A percentile compares a stretch with the other conserved stretches of the same genome.
Conservation (phyloP, 2,113 vertebrate species). For the Murina feae region DNA sequence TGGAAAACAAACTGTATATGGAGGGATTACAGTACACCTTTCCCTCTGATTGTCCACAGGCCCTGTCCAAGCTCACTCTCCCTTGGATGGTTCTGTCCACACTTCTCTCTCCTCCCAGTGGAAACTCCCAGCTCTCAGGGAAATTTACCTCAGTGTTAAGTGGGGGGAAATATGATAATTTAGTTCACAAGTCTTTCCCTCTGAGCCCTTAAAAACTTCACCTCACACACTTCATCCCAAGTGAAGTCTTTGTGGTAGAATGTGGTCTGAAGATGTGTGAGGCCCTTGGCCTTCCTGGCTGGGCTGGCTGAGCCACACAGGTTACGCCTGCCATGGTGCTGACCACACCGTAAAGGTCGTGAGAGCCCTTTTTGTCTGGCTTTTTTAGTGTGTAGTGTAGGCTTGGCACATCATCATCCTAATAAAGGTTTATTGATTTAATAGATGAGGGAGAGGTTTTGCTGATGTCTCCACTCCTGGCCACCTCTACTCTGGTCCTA, state of each 20-base stretch:
- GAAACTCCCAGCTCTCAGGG: neutral
- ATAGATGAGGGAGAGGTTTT: neutral
- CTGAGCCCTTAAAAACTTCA: constrained; percentile 19
- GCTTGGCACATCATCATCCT: neutral
- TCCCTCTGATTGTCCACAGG: neutral
- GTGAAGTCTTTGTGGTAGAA: neutral
- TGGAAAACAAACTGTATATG: neutral
- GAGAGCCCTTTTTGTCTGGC: neutral
- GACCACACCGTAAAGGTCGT: neutral
- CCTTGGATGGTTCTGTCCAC: neutral
- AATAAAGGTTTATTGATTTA: neutral
- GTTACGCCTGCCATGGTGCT: neutral
- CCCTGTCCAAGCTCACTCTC: neutral
- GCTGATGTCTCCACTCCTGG: neutral
- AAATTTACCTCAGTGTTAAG: neutral
- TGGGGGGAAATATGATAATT: neutral
- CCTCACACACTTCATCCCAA: neutral
- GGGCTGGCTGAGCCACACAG: neutral
- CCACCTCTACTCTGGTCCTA: neutral
- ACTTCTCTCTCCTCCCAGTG: neutral
- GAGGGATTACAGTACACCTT: neutral
- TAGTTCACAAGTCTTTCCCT: constrained; percentile 13
- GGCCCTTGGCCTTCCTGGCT: neutral
- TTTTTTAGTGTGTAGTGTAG: neutral
- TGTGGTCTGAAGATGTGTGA: neutral